A percentile compares a stretch with the other conserved stretches of the same genome.
These are phyloP conservation scores for Lycocorax pyrrhopterus DNA, from an alignment of 2,113 vertebrate species.

Conservation along the genomic window DNA sequence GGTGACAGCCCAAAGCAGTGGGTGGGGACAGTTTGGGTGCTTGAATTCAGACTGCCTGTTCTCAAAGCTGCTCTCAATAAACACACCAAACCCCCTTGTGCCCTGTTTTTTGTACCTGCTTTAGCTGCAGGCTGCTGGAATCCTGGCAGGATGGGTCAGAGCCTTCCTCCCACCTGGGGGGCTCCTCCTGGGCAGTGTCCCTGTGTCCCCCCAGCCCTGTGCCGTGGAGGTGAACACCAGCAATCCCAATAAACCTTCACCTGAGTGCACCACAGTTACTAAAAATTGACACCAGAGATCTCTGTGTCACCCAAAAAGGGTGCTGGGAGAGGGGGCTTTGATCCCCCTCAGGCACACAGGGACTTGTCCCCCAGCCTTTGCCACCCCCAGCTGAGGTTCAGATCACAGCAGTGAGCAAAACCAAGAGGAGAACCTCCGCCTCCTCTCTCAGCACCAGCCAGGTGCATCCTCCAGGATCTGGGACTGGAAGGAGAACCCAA, in stretches of 20 bases:
- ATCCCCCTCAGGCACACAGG: no score
- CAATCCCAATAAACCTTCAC: background rate
- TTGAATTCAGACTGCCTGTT: background rate
- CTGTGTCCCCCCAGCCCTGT: background rate
- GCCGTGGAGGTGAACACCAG: background rate
- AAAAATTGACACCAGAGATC: background rate
- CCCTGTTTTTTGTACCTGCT: accelerated
- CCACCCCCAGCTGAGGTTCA: background rate
- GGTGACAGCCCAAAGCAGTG: background rate
- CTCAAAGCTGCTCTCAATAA: background rate
- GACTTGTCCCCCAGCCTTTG: background rate
- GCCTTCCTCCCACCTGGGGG: accelerated
- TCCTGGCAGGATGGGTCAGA: background rate
- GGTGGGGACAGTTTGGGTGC: background rate
- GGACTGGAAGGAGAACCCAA: background rate
- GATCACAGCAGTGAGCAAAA: background rate
- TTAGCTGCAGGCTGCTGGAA: background rate
- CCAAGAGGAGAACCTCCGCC: background rate
- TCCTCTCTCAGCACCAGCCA: background rate
- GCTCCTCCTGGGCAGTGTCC: background rate
- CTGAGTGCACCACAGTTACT: background rate
- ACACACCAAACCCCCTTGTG: background rate
- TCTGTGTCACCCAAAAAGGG: background rate
- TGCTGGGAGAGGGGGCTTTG: background rate
- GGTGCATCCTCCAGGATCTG: background rate